phyloP scores from a whole-genome alignment of 2,113 vertebrate species.

The Bagarius yarrelli region DNA sequence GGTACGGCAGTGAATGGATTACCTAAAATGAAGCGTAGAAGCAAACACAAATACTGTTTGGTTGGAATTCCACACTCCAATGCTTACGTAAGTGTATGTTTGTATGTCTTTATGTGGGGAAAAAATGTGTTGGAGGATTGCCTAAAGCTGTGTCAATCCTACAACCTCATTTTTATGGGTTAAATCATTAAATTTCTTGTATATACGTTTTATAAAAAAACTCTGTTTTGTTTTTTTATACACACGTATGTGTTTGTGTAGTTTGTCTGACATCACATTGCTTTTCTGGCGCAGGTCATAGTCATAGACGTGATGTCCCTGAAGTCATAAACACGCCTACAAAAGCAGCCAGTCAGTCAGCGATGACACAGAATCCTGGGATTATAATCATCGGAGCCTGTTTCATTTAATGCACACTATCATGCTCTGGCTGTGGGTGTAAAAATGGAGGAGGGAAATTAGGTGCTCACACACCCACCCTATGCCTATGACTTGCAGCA shows the following conservation, averaged over 20 bases:
- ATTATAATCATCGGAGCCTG: background rate
- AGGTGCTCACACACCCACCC: slow-evolving; percentile 27
- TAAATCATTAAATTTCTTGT: too few species aligned
- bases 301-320: background rate
- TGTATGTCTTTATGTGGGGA: slow-evolving; percentile 2
- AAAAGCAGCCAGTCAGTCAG: slow-evolving; percentile 1
- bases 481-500: slow-evolving; percentile 17
- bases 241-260: background rate
- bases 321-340: slow-evolving; percentile 4
- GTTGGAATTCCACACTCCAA: slow-evolving; percentile 26
- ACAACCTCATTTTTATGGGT: slow-evolving; percentile 16
- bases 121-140: slow-evolving; percentile 20
- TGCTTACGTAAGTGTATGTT: slow-evolving; percentile 1
- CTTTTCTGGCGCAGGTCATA: background rate
- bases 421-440: slow-evolving; percentile 28
- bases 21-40: background rate
- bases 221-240: background rate
- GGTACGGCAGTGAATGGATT: background rate
- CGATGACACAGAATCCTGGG: background rate
- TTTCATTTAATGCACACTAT: background rate
- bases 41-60: slow-evolving; percentile 28
- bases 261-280: background rate
- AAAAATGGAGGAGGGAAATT: slow-evolving; percentile 2
- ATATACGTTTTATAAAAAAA: slow-evolving; percentile 1
- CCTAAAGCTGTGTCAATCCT: slow-evolving; percentile 8